Evolutionary conservation across 2,797 vertebrate genomes (phyloP), one percentile per base, ranked within the genome.

Genomic region (Mormyrops boulengeri): DNA sequence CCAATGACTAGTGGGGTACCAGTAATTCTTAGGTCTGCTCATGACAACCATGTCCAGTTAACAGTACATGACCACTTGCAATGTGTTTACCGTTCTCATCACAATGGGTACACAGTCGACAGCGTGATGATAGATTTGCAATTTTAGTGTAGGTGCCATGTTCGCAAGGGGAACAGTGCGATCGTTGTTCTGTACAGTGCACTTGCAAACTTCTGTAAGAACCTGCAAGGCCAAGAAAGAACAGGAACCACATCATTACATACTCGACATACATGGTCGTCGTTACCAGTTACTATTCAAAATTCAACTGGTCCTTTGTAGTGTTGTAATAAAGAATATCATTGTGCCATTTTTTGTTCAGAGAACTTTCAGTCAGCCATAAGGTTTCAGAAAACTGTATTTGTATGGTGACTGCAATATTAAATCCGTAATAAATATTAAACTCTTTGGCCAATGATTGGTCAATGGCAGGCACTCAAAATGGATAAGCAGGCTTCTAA

Each of bases 111-210:
- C 95, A 96, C 3, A 0, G 0, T 0, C 0, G 0, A 88, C 95
- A 95, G 0, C 0, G 0, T 0, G 0, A 0, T 0, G 0, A 0
- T 0, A 0, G 0, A 89, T 94, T 94, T 1, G 0, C 0, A 2
- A 0, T 0, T 0, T 0, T 8, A 0, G 44, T 90, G 88, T 0
- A 96, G 17, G 1, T 22, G 0, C 0, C 0, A 0, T 0, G 0
- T 0, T 0, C 0, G 91, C 96, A 96, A 47, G 11, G 34, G 3
- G 30, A 8, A 90, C 92, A 93, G 12, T 6, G 11, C 0, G 0
- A 1, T 7, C 0, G 1, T 3, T 4, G 0, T 4, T 19, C 0
- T 49, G 14, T 6, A 30, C 50, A 60, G 0, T 3, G 0, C 0
- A 0, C 0, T 7, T 22, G 0, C 11, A 1, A 0, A 2, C 5